These are phyloP conservation scores for Micromesistius poutassou DNA, from an alignment of 2,797 vertebrate species.

Conservation along the genomic window DNA sequence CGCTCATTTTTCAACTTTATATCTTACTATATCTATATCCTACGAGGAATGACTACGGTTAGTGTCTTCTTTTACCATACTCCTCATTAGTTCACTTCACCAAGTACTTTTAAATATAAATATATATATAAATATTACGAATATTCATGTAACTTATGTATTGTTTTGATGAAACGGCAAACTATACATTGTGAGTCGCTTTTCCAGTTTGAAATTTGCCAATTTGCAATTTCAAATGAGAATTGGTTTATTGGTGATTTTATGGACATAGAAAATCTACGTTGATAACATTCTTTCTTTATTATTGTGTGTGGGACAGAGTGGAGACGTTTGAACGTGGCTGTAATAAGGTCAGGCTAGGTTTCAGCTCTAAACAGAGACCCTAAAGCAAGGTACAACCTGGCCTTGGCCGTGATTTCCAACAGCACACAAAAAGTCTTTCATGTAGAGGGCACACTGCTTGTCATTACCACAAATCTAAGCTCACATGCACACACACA, in stretches of 20 bases:
- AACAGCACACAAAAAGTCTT: conserved; percentile 39
- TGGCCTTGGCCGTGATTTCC: conserved; percentile 61
- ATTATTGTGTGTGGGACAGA: not conserved
- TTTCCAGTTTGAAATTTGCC: conserved; percentile 4
- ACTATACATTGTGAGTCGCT: not conserved
- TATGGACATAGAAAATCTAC: not conserved
- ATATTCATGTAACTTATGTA: not conserved
- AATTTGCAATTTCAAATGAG: not conserved
- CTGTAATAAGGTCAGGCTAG: conserved; percentile 37
- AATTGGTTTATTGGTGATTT: not conserved
- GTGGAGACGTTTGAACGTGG: conserved; percentile 25
- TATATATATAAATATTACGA: not conserved
- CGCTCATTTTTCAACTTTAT: conserved; percentile 41
- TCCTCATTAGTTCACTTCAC: conserved; percentile 40
- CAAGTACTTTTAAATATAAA: not conserved
- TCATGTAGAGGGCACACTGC: conserved; percentile 51
- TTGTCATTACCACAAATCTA: conserved; percentile 29
- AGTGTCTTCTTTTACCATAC: conserved; percentile 24
- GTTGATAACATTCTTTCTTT: conserved; percentile 11
- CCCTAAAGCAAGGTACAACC: conserved; percentile 43
- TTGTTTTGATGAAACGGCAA: not conserved
- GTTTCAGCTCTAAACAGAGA: conserved; percentile 50
- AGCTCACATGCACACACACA: not conserved
- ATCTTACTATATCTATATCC: no score
- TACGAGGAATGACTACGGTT: not conserved